phyloP scores from a whole-genome alignment of 2,888 invertebrate species.

The Thecophora atra region DNA sequence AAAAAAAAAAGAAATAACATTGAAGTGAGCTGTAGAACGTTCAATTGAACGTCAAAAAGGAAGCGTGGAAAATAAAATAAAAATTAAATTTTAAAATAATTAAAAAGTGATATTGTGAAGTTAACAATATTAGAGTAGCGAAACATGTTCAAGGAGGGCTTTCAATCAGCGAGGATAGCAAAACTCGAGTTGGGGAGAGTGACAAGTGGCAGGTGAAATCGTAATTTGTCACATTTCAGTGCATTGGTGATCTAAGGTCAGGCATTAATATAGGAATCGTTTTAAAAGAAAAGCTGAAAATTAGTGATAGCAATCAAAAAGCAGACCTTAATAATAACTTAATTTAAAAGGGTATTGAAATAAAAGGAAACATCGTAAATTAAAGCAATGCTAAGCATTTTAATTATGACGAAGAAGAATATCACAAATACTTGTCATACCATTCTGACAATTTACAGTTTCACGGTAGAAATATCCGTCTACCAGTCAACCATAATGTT shows the following conservation, averaged over 20 bases:
- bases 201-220: slow-evolving; percentile 39
- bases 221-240: slow-evolving; percentile 41
- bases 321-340: background rate
- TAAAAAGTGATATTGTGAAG: background rate
- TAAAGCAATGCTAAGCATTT: slow-evolving; percentile 15
- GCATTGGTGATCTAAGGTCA: background rate
- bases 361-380: background rate
- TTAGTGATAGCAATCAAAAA: slow-evolving; percentile 1
- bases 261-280: background rate
- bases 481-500: too few species aligned
- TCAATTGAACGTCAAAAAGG: slow-evolving; percentile 17
- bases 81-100: background rate
- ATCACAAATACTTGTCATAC: background rate
- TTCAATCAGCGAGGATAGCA: slow-evolving; percentile 24
- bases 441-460: too few species aligned
- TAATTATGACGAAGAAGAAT: background rate
- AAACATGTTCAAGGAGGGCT: background rate
- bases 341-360: background rate
- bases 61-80: background rate
- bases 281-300: slow-evolving; percentile 9
- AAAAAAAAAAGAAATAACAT: slow-evolving; percentile 6
- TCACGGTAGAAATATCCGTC: too few species aligned
- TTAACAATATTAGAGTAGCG: slow-evolving; percentile 21
- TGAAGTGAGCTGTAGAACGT: background rate
- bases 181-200: slow-evolving; percentile 23